Percentiles rank a stretch among this genome's conserved stretches.
Evolutionary conservation across 2,113 vertebrate genomes (phyloP).

Genomic region (Erythrocercus mccallii): DNA sequence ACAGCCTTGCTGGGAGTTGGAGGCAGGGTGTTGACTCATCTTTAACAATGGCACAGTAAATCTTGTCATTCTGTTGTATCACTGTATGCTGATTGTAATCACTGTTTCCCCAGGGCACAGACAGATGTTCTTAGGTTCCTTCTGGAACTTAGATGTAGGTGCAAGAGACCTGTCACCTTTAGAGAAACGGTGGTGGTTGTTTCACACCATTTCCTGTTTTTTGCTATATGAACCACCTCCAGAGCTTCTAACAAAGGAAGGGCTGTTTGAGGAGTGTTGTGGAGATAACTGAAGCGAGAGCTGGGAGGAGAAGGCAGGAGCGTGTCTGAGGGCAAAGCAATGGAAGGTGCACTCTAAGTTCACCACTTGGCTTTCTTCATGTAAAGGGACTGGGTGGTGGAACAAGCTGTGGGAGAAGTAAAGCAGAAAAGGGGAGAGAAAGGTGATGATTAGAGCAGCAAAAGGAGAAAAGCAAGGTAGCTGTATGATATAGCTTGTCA

Average conservation of each 20-base stretch:
- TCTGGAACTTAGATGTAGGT: neutral
- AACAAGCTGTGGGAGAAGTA: neutral
- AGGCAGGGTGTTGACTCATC: neutral
- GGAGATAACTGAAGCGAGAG: neutral
- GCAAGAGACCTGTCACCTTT: neutral
- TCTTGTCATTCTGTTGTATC: neutral
- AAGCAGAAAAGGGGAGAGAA: neutral
- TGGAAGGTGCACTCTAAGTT: neutral
- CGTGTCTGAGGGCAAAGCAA: neutral
- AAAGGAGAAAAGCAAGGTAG: neutral
- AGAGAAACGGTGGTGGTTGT: neutral
- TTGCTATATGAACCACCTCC: accelerated
- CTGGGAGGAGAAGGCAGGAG: neutral
- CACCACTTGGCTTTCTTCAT: neutral
- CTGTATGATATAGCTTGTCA: neutral
- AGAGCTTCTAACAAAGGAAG: neutral
- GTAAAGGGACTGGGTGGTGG: too few species aligned
- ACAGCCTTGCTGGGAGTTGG: neutral
- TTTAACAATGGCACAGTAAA: neutral
- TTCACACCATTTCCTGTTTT: neutral
- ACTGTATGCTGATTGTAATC: neutral
- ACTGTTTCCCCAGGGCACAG: neutral
- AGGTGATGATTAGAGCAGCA: neutral
- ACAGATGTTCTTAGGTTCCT: neutral
- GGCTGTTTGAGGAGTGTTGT: neutral